Evolutionary conservation across 2,888 invertebrate genomes (phyloP).

Genomic region (Nysson spinosus): DNA sequence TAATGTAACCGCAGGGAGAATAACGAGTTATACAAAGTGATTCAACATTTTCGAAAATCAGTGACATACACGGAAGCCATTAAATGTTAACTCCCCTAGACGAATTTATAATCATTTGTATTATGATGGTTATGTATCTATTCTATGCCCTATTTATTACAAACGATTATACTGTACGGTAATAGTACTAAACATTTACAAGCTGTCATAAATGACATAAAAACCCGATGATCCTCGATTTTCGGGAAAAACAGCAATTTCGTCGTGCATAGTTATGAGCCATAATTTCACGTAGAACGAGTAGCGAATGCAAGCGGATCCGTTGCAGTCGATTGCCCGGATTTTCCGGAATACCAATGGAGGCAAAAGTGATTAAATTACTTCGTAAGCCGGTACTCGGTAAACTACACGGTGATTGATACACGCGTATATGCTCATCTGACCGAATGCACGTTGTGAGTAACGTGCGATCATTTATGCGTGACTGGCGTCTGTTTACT

Average conservation of each 20-base stretch:
- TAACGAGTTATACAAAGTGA: too few relatives aligned
- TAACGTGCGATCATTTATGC: constrained; percentile 53
- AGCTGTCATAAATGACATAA: background rate
- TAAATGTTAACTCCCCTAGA: too few relatives aligned
- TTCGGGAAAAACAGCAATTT: background rate
- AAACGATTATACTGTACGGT: too few relatives aligned
- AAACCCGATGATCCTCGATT: constrained; percentile 4
- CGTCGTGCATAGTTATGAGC: constrained; percentile 23
- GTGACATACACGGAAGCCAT: too few relatives aligned
- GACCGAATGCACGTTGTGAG: constrained; percentile 36
- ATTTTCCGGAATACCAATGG: constrained; percentile 58
- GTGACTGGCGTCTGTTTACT: constrained; percentile 59
- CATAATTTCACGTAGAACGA: constrained; percentile 41
- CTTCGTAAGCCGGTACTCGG: constrained; percentile 55
- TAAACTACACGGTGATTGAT: constrained; percentile 59
- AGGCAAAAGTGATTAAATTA: constrained; percentile 62
- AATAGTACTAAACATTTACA: background rate
- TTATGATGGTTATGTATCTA: too few relatives aligned
- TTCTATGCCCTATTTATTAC: too few relatives aligned
- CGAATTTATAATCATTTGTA: too few relatives aligned
- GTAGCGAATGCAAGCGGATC: constrained; percentile 27
- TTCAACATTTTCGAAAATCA: too few relatives aligned
- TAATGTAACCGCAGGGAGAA: too few relatives aligned
- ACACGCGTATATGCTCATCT: constrained; percentile 42
- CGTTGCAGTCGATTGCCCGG: constrained; percentile 45